Base-by-base conservation (phyloP, 1,140 invertebrate species). In the Ruditapes philippinarum region DNA sequence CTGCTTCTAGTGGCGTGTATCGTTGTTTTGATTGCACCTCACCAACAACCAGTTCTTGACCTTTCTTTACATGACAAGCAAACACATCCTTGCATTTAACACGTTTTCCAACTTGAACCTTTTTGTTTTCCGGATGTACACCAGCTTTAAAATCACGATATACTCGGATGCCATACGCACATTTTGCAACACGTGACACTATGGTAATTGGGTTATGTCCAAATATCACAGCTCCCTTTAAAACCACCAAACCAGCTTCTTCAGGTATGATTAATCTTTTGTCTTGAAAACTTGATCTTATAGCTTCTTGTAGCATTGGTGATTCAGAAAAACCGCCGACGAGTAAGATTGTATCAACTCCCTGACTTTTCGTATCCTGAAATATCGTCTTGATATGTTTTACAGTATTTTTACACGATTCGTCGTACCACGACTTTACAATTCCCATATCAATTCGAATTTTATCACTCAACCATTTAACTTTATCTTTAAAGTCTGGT, bases 291-390 rank as follows among this genome's bases (percentile, higher is more conserved):
- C 84, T 83, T 38, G 42, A 17, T 57, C 38, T 57, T 33, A 89
- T 36, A 28, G 57, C 70, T 5, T 73, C 73, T 80, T 90, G 73
- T 19, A 90, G 60, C 51, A 90, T 57, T n/a, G 31, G 28, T 3
- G 54, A 85, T 86, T 90, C 89, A 1, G 89, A 85, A 86, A 85
- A 90, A 2, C 89, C 89, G 60, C 81, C 89, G 1, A 90, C 82
- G n/a, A 90, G 57, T n/a, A 90, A 31, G 17, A 90, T 86, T 0
- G 42, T 57, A 3, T 40, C 31, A 25, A 80, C 33, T n/a, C 65
- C 78, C 9, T 0, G 1, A 54, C 38, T 62, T 60, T 51, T 51
- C 19, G 17, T 25, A 28, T 80, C 12, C n/a, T 78, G 62, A 25
- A 90, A 79, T 12, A 86, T 25, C 22, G 40, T 33, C n/a, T 60